Evolutionary conservation across 2,113 vertebrate genomes (phyloP).

Genomic region (Brachypodius melanocephalos): DNA sequence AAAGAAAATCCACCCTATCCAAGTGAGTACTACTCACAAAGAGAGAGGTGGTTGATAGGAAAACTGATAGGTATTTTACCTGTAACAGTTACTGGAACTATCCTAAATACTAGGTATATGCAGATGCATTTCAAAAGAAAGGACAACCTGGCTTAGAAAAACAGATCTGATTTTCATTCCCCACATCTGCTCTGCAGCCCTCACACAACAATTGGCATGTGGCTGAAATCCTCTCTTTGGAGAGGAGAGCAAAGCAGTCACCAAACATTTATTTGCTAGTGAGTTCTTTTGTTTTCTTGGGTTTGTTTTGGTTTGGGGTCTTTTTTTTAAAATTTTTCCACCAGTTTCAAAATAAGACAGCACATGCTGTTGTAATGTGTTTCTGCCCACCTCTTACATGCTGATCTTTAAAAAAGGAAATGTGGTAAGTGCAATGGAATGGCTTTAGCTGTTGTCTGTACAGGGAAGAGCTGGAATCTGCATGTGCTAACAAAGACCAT

Average conservation of each 20-base stretch:
- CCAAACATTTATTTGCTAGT: background rate
- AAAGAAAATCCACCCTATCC: background rate
- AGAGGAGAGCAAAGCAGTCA: background rate
- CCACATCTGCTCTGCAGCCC: background rate
- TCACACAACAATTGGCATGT: background rate
- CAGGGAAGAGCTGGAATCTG: background rate
- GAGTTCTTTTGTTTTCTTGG: background rate
- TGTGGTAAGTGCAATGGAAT: background rate
- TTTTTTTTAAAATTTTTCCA: background rate
- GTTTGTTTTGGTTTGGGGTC: background rate
- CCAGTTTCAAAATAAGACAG: background rate
- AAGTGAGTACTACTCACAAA: background rate
- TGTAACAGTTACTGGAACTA: background rate
- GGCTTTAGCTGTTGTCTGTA: background rate
- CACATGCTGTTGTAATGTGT: accelerated
- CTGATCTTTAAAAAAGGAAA: background rate
- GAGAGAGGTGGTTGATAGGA: background rate
- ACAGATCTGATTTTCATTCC: background rate
- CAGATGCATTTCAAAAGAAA: background rate
- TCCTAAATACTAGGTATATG: background rate
- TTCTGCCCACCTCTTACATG: background rate
- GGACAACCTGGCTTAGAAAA: background rate
- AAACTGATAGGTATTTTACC: background rate
- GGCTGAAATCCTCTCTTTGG: background rate
- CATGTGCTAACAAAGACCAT: background rate